Base-by-base conservation (phyloP, 2,113 vertebrate species). In the Chionomys nivalis region DNA sequence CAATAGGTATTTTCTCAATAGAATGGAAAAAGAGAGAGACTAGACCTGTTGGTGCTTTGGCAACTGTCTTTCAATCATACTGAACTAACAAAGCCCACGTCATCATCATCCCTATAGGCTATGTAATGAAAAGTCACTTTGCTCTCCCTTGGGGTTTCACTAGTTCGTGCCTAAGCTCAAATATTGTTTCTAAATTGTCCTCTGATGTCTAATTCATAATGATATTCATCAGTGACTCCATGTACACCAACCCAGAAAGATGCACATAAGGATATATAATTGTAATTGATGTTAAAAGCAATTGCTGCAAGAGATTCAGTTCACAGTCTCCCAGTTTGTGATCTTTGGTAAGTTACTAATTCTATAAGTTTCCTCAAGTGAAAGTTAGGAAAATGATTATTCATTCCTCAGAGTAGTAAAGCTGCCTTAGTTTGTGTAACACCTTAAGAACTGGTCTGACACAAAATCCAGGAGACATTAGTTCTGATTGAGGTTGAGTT, bases 101-200 rank as follows among this genome's bases (percentile, higher is more conserved):
- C 86, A 39, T 16, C 52, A 24, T 94, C 55, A 14, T 85, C 49
- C 79, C 6, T 61, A 31, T 88, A 76, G 24, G 21, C 65, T 93
- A 49, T 52, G 52, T 19, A 77, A 49, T 61, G 33, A 97, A 93
- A 42, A 93, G 44, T 13, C 55, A 47, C 42, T 76, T 78, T 77
- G 33, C 16, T 44, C 21, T 14, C 16, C 8, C 1, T 39, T 7
- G 16, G 0, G 90, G 2, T 87, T 92, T 93, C 26, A 75, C 47
- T 6, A 68, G 13, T 73, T 92, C 12, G 31, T n/a, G 14, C 5
- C 63, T 49, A 88, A 72, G 75, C 23, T 79, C 33, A 95, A 87
- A 8, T 44, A 61, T 65, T 87, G 33, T 94, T 78, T 81, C 65
- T 77, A 82, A 97, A 55, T 93, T 93, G 39, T 19, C 33, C 58